Evolutionary conservation across 2,797 vertebrate genomes (phyloP).

Genomic region (Semotilus atromaculatus): DNA sequence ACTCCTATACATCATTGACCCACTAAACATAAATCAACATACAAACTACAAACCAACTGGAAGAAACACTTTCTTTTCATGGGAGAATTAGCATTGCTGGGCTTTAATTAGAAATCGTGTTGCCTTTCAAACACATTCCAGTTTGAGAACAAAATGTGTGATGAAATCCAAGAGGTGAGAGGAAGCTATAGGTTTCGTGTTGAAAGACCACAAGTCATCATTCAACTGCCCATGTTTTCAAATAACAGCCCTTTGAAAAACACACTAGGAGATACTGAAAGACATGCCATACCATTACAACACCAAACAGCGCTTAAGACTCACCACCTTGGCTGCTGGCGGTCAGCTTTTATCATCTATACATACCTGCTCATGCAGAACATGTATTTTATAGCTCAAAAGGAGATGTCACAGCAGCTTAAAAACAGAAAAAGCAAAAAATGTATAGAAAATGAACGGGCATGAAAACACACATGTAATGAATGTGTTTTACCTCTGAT

Average conservation of each 20-base stretch:
- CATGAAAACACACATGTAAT: conserved; percentile 35
- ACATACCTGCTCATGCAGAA: conserved; percentile 26
- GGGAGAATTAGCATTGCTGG: conserved; percentile 5
- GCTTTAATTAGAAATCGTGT: conserved; percentile 53
- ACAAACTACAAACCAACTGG: neutral
- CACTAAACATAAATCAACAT: neutral
- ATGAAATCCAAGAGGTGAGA: conserved; percentile 58
- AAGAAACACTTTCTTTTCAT: neutral
- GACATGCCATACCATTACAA: conserved; percentile 66
- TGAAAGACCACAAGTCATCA: conserved; percentile 76
- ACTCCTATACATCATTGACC: neutral
- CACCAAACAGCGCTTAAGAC: conserved; percentile 39
- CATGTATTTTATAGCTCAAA: conserved; percentile 27
- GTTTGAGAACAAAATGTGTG: conserved; percentile 70
- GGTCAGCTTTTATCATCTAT: conserved; percentile 5
- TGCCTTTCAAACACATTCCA: conserved; percentile 62
- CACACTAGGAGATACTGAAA: conserved; percentile 76
- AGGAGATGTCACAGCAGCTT: conserved; percentile 11
- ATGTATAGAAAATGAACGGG: neutral
- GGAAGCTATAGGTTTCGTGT: conserved; percentile 60
- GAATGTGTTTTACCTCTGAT: conserved; percentile 29
- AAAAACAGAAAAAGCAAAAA: conserved; percentile 4
- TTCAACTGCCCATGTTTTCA: conserved; percentile 75
- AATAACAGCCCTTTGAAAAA: conserved; percentile 72
- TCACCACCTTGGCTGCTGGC: conserved; percentile 17